Percentiles rank a stretch among this genome's conserved stretches.
These are phyloP conservation scores for Fistularia tabacaria DNA, from an alignment of 2,797 vertebrate species.

Conservation along the genomic window DNA sequence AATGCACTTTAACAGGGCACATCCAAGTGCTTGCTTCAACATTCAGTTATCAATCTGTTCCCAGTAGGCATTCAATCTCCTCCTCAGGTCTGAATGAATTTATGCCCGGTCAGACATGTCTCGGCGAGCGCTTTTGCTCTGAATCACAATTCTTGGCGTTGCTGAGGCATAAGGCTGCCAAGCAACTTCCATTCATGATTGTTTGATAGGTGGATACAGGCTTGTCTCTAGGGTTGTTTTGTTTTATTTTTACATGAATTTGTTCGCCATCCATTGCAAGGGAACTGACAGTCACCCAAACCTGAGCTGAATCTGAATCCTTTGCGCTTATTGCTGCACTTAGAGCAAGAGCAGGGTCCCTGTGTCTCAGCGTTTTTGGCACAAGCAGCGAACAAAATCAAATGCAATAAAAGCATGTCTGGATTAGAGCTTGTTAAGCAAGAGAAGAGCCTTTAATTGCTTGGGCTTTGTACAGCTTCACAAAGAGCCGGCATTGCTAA, in stretches of 20 bases:
- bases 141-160: conserved; percentile 44
- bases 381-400: conserved; percentile 59
- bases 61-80: conserved; percentile 23
- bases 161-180: conserved; percentile 16
- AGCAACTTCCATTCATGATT: conserved; percentile 16
- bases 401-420: conserved; percentile 77
- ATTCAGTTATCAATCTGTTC: conserved; percentile 24
- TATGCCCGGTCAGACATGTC: conserved; percentile 29
- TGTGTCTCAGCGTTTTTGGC: conserved; percentile 61
- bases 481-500: conserved; percentile 71
- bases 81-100: conserved; percentile 22
- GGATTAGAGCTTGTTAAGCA: conserved; percentile 76
- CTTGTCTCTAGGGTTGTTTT: conserved; percentile 24
- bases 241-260: conserved; percentile 30
- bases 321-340: conserved; percentile 46
- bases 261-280: conserved; percentile 33
- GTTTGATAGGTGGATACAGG: conserved; percentile 54
- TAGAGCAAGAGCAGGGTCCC: conserved; percentile 47
- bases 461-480: conserved; percentile 67
- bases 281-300: conserved; percentile 49
- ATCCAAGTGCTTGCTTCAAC: conserved; percentile 13
- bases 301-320: conserved; percentile 43
- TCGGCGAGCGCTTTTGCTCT: conserved; percentile 38
- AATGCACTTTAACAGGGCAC: conserved; percentile 8
- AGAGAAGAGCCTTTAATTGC: conserved; percentile 75